Conservation (phyloP, 2,113 vertebrate species). For the Dendrocopos noguchii region DNA sequence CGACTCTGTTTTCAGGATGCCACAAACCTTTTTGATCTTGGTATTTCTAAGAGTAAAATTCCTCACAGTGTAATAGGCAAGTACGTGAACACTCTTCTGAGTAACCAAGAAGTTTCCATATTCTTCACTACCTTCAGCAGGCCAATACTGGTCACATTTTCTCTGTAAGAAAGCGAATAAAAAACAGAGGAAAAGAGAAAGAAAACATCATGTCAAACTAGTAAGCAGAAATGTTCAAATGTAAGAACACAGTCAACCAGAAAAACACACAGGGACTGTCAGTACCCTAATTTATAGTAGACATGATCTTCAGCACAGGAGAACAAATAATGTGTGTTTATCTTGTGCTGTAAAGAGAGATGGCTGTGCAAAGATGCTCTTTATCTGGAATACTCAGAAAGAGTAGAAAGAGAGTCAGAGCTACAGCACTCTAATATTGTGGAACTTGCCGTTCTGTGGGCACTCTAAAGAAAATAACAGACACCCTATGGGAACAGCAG, state of each 20-base stretch:
- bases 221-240: neutral
- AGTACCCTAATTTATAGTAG: neutral
- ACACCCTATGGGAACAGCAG: neutral
- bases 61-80: slow-evolving; percentile 92
- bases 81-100: slow-evolving; percentile 82
- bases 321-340: neutral
- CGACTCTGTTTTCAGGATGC: neutral
- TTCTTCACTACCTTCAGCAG: slow-evolving; percentile 89
- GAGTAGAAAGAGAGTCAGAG: too few species aligned
- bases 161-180: slow-evolving; percentile 77
- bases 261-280: neutral
- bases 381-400: neutral
- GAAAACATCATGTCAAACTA: neutral
- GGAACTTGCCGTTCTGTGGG: neutral
- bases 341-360: neutral
- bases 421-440: neutral
- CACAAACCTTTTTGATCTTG: slow-evolving; percentile 87
- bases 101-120: slow-evolving; percentile 90
- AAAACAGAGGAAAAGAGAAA: neutral
- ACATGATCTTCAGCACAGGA: neutral
- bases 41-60: slow-evolving; percentile 89
- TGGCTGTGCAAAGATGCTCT: neutral
- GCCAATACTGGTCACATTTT: slow-evolving; percentile 99
- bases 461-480: neutral
- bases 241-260: neutral